These are phyloP conservation scores for Vanessa cardui DNA, from an alignment of 2,888 invertebrate genomes.

Conservation along the genomic window DNA sequence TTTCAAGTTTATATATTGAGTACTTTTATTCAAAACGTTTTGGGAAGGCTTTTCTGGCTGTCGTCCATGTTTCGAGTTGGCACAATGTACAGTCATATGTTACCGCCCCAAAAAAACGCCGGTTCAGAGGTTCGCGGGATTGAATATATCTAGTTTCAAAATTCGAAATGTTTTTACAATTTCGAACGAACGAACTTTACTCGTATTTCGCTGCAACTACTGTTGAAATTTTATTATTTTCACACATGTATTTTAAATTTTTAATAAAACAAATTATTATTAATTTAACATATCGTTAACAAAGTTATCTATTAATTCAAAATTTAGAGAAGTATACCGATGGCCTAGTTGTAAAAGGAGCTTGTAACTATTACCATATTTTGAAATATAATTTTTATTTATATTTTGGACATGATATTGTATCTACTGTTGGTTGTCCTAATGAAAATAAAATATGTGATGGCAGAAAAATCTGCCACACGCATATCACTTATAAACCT, in stretches of 20 bases:
- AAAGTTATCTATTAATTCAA: too few relatives aligned
- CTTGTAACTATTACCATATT: too few relatives aligned
- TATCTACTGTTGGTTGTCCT: too few relatives aligned
- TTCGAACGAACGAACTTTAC: neutral
- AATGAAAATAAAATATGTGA: too few relatives aligned
- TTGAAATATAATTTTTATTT: too few relatives aligned
- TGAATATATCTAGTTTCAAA: constrained; percentile 18
- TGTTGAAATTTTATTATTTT: neutral
- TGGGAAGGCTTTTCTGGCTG: constrained; percentile 25
- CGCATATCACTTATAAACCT: too few relatives aligned
- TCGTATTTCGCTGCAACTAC: neutral
- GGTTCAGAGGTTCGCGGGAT: constrained; percentile 22
- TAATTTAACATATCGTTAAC: too few relatives aligned
- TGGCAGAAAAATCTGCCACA: too few relatives aligned
- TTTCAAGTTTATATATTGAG: constrained; percentile 7
- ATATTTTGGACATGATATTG: too few relatives aligned
- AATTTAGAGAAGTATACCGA: too few relatives aligned
- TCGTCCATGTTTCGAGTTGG: constrained; percentile 26
- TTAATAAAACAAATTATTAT: too few relatives aligned
- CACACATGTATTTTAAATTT: neutral
- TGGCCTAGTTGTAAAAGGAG: too few relatives aligned
- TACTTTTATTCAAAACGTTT: constrained; percentile 13
- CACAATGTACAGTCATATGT: constrained; percentile 23
- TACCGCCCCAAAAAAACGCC: constrained; percentile 23
- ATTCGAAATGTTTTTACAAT: constrained; percentile 9